Conservation (phyloP, 2,113 vertebrate species). For the Dermatemys mawii region DNA sequence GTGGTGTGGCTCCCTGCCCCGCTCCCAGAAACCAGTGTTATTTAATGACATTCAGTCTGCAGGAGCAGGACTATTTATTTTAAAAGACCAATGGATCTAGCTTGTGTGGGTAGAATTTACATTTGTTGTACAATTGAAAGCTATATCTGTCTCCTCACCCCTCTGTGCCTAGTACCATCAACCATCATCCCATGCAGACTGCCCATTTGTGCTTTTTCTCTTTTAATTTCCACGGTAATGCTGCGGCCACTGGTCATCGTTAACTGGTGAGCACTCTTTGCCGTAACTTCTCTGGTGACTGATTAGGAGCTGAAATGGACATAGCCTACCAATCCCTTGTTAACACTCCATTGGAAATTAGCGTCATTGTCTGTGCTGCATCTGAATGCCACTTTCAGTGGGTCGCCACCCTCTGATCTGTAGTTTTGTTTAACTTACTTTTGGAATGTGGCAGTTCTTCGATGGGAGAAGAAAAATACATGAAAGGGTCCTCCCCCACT, state of each 20-base stretch:
- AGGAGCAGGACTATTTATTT: not conserved
- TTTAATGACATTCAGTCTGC: not conserved
- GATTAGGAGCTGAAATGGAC: constrained; percentile 21
- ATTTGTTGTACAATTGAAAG: not conserved
- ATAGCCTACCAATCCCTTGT: not conserved
- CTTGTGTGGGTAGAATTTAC: not conserved
- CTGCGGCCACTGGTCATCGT: not conserved
- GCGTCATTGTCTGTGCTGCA: not conserved
- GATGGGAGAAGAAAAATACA: not conserved
- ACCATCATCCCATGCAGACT: not conserved
- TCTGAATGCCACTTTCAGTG: accelerated
- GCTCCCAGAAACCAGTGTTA: not conserved
- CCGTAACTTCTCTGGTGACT: not conserved
- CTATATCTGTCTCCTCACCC: not conserved
- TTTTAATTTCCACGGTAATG: not conserved
- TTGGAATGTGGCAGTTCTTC: not conserved
- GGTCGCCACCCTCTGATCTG: not conserved
- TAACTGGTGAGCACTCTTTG: constrained; percentile 7
- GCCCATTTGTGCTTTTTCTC: not conserved
- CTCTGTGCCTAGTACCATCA: not conserved
- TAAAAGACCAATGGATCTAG: not conserved
- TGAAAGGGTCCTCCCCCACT: not conserved
- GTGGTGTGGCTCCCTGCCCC: not conserved
- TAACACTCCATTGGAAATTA: not conserved
- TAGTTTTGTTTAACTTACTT: not conserved